phyloP scores from a whole-genome alignment of 2,888 invertebrate genomes.

The Orchesella flavescens region DNA sequence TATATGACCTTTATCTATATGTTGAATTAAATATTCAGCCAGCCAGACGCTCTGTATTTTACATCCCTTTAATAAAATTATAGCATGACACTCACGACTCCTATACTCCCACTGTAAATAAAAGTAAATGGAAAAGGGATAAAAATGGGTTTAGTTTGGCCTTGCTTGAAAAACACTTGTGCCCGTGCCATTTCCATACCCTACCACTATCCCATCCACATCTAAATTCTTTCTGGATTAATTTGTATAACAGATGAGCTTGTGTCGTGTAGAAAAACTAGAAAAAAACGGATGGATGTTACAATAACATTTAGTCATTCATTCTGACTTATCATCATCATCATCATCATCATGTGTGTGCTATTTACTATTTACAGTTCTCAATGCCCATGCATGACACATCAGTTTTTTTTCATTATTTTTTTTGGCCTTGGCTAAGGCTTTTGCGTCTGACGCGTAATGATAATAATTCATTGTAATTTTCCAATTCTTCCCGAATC shows the following conservation, averaged over 20 bases:
- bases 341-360: conserved; percentile 1
- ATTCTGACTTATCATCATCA: conserved; percentile 1
- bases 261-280: not conserved
- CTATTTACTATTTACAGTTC: conserved; percentile 12
- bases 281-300: not conserved
- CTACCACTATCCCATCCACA: too few relatives aligned
- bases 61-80: too few relatives aligned
- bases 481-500: conserved; percentile 35
- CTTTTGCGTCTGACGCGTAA: not conserved
- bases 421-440: conserved; percentile 14
- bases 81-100: too few relatives aligned
- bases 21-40: not conserved
- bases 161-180: too few relatives aligned
- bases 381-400: conserved; percentile 40
- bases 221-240: conserved; percentile 3
- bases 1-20: not conserved
- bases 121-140: not conserved
- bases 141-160: not conserved
- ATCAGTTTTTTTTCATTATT: conserved; percentile 43
- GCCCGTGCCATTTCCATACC: too few relatives aligned
- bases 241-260: conserved; percentile 9
- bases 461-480: conserved; percentile 41
- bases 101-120: not conserved
- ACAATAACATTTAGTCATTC: conserved; percentile 20
- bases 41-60: not conserved